Percentiles rank a stretch among this genome's conserved stretches.
Conservation (phyloP, 1,140 invertebrate genomes). For the Diorhabda elongata region DNA sequence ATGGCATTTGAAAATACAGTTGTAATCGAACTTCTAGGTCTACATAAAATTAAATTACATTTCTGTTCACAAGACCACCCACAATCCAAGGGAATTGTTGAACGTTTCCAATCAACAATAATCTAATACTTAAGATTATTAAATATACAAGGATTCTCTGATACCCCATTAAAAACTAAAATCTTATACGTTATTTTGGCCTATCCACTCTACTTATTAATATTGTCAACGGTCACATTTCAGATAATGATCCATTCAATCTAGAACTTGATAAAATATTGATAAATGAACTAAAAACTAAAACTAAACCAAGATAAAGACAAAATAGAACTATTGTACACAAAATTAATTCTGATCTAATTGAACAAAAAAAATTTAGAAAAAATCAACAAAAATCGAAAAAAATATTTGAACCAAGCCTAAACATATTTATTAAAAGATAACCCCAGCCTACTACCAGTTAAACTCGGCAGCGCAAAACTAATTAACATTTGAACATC, state of each 20-base stretch:
- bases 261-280: too few species aligned
- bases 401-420: conserved; percentile 14
- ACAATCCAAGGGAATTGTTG: conserved; percentile 39
- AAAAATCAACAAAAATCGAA: background rate
- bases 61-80: conserved; percentile 40
- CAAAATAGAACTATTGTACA: background rate
- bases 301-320: background rate
- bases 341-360: conserved; percentile 9
- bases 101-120: conserved; percentile 37
- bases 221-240: too few species aligned
- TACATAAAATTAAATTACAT: conserved; percentile 39
- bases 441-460: background rate
- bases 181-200: conserved; percentile 24
- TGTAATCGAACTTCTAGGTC: conserved; percentile 30
- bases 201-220: background rate
- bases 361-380: conserved; percentile 18
- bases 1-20: conserved; percentile 34
- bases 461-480: background rate
- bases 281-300: too few species aligned
- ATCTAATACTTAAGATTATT: conserved; percentile 18
- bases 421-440: conserved; percentile 3
- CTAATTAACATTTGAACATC: background rate
- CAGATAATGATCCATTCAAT: too few species aligned
- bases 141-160: conserved; percentile 32
- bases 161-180: conserved; percentile 30